These are phyloP conservation scores for Apotomis capreana DNA, from an alignment of 2,888 invertebrate genomes.

Conservation along the genomic window DNA sequence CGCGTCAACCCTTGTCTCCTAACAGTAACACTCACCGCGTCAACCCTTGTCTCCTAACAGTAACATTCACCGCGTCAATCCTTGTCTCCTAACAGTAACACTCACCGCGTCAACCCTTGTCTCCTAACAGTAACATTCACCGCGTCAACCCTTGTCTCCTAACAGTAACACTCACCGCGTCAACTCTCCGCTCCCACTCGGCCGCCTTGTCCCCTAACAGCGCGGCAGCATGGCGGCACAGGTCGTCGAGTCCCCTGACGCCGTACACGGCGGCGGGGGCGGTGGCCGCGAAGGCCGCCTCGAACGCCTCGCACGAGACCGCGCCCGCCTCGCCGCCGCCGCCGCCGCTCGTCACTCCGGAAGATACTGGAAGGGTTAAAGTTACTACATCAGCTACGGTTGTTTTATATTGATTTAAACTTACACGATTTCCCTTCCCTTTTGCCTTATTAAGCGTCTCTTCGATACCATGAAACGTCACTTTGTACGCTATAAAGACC, in stretches of 20 bases:
- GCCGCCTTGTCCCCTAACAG: slow-evolving; percentile 90
- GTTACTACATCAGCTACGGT: background rate
- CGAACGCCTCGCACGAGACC: slow-evolving; percentile 94
- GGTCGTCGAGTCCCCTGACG: slow-evolving; percentile 91
- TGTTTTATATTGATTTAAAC: no score
- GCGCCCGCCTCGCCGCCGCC: slow-evolving; percentile 91
- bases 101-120: no score
- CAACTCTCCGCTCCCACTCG: slow-evolving; percentile 98
- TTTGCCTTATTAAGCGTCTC: no score
- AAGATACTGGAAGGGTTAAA: slow-evolving; percentile 51
- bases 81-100: no score
- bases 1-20: no score
- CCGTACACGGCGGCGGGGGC: slow-evolving; percentile 93
- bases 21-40: no score
- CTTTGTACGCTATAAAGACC: no score
- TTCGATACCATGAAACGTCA: no score
- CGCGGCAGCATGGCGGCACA: slow-evolving; percentile 88
- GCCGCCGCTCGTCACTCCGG: slow-evolving; percentile 44
- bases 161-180: slow-evolving; percentile 85
- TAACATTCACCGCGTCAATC: no score
- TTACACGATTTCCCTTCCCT: no score
- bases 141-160: slow-evolving; percentile 84
- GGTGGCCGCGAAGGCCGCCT: slow-evolving; percentile 92
- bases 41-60: no score
- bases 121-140: slow-evolving; percentile 76